Evolutionary conservation across 2,797 vertebrate genomes (phyloP), one percentile per base, ranked within the genome.

Genomic region (Merluccius polli): DNA sequence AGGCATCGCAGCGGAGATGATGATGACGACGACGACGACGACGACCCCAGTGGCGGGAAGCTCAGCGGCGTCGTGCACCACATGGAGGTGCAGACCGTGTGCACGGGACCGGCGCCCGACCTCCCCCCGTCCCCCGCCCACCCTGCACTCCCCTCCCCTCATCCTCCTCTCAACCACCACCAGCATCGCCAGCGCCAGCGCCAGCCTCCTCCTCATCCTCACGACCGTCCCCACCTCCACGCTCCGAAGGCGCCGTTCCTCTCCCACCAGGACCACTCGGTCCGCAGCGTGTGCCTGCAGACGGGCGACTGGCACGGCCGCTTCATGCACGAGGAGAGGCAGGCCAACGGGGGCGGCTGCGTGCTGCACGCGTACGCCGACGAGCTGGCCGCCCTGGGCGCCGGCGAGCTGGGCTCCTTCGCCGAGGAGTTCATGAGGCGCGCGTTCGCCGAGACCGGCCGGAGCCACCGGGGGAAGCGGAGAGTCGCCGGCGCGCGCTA

Each of bases 331-430:
- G 97, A 97, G 89, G 98, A 99, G 32, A 92, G 91, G 81, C 98
- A 99, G 86, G 95, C 97, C 88, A 99, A 99, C 27, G 98, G 98
- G 0, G 98, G 98, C 7, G 98, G 95, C 0, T 88, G 90, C 3
- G 95, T 99, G 73, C 95, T 99, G 85, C 98, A 99, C 0, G 98
- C 97, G 10, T 99, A 98, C 36, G 96, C 97, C 38, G 97, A 99
- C 30, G 97, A 98, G 94, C 86, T 99, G 82, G 95, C 96, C 84
- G 94, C 94, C 87, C 95, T 99, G 88, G 92, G 91, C 88, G 95
- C 97, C 44, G 92, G 92, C 77, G 96, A 98, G 93, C 94, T 95
- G 93, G 96, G 98, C 91, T 89, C 93, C 81, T 99, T 99, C 73
- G 95, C 98, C 32, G 94, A 94, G 83, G 97, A 98, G 90, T 99